phyloP scores from a whole-genome alignment of 2,797 vertebrate species.

The Smutsia temminckii region DNA sequence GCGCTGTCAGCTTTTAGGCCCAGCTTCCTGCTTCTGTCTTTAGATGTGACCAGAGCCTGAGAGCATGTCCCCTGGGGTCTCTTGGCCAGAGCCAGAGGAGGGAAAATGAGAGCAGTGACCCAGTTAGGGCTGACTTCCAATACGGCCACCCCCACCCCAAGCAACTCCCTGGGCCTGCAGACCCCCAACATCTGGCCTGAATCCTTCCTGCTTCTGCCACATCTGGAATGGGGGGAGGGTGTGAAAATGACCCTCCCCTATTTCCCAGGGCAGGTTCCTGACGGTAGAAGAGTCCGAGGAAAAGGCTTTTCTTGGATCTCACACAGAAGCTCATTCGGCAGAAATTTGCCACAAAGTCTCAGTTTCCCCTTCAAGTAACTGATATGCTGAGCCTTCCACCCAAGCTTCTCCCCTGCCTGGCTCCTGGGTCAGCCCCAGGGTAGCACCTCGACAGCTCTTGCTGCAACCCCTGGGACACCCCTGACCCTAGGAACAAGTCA shows the following conservation, averaged over 20 bases:
- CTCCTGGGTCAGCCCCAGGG: background rate
- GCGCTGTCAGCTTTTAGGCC: background rate
- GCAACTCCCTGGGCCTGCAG: background rate
- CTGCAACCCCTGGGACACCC: background rate
- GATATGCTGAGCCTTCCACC: background rate
- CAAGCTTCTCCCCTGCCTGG: background rate
- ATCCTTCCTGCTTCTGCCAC: background rate
- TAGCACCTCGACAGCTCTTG: fast-evolving
- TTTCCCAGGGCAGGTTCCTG: background rate
- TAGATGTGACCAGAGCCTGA: background rate
- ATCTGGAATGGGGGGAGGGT: background rate
- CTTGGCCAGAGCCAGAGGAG: background rate
- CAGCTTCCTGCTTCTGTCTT: background rate
- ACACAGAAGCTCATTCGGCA: background rate
- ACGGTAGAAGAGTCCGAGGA: background rate
- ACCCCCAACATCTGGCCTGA: conserved; percentile 45
- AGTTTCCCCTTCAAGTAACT: background rate
- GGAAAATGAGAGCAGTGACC: background rate
- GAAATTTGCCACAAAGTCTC: background rate
- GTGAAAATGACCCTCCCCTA: background rate
- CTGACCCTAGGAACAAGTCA: background rate
- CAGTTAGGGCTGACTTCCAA: background rate
- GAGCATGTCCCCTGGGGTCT: background rate
- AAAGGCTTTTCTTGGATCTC: background rate
- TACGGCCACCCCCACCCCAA: fast-evolving